Conservation (phyloP, 2,113 vertebrate genomes). For the Antennarius striatus region DNA sequence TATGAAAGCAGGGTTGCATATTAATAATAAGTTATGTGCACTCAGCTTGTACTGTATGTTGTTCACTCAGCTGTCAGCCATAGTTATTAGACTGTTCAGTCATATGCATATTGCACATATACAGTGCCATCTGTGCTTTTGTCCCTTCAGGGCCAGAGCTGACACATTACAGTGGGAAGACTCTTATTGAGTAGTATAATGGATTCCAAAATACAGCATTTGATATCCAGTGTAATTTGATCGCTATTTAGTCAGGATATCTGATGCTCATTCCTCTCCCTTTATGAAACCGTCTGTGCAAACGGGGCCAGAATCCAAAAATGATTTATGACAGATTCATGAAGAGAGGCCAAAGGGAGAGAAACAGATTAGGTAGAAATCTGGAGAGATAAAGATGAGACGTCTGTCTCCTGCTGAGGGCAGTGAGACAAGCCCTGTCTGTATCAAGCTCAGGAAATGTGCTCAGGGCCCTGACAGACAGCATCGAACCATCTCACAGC, state of each 20-base stretch:
- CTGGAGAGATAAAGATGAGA: constrained; percentile 82
- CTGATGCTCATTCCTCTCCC: constrained; percentile 69
- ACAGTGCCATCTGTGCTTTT: constrained; percentile 76
- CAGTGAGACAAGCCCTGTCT: constrained; percentile 76
- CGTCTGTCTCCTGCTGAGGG: constrained; percentile 77
- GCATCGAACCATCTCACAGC: constrained; percentile 70
- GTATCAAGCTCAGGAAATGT: constrained; percentile 74
- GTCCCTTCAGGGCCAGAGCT: constrained; percentile 72
- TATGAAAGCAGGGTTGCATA: constrained; percentile 25
- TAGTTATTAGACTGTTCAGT: constrained; percentile 73
- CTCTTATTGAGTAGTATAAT: constrained; percentile 74
- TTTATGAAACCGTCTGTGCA: constrained; percentile 78
- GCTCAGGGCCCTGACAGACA: constrained; percentile 77
- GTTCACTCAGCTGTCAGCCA: constrained; percentile 67
- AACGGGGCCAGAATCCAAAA: constrained; percentile 76
- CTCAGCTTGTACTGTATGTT: constrained; percentile 49
- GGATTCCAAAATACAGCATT: constrained; percentile 77
- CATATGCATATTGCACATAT: constrained; percentile 76
- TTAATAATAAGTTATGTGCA: constrained; percentile 56
- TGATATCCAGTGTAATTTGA: constrained; percentile 75
- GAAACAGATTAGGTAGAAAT: constrained; percentile 82
- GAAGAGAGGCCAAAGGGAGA: constrained; percentile 78
- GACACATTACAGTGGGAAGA: constrained; percentile 75
- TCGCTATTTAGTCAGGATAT: constrained; percentile 73
- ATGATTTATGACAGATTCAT: constrained; percentile 82